A percentile compares a stretch with the other conserved stretches of the same genome.
Evolutionary conservation across 1,140 invertebrate genomes (phyloP).

Genomic region (Reticulitermes speratus): DNA sequence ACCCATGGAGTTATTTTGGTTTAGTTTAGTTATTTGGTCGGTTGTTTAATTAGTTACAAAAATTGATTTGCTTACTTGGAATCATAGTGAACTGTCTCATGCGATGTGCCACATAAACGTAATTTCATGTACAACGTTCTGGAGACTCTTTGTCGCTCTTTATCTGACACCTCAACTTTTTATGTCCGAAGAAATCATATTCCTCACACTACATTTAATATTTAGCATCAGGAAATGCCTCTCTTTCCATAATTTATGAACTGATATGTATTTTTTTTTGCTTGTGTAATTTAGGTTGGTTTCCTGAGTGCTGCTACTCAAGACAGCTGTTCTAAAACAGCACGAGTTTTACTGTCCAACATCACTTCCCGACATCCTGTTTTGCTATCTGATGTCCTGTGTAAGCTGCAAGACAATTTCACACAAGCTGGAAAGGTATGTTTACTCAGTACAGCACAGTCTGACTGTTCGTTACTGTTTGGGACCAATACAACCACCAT

Average conservation of each 20-base stretch:
- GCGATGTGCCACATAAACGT: no score
- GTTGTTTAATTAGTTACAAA: no score
- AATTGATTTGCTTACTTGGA: no score
- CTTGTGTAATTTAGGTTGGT: slow-evolving; percentile 59
- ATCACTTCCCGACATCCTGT: slow-evolving; percentile 68
- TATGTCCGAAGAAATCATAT: no score
- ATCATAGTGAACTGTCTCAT: no score
- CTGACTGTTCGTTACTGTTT: neutral
- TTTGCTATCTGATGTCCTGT: slow-evolving; percentile 67
- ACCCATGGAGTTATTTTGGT: no score
- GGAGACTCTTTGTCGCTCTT: no score
- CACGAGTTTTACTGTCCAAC: slow-evolving; percentile 69
- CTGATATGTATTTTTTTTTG: neutral
- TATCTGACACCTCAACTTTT: no score
- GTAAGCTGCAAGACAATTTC: slow-evolving; percentile 63
- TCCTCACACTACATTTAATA: no score
- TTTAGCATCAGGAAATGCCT: neutral
- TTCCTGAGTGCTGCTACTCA: slow-evolving; percentile 69
- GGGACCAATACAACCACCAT: no score
- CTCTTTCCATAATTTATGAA: neutral
- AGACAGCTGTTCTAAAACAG: slow-evolving; percentile 73
- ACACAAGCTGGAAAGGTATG: slow-evolving; percentile 61
- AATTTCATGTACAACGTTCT: no score
- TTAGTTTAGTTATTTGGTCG: no score
- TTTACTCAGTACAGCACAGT: slow-evolving; percentile 26